A percentile compares a stretch with the other conserved stretches of the same genome.
phyloP scores from a whole-genome alignment of 2,797 vertebrate species.

The Mus caroli region DNA sequence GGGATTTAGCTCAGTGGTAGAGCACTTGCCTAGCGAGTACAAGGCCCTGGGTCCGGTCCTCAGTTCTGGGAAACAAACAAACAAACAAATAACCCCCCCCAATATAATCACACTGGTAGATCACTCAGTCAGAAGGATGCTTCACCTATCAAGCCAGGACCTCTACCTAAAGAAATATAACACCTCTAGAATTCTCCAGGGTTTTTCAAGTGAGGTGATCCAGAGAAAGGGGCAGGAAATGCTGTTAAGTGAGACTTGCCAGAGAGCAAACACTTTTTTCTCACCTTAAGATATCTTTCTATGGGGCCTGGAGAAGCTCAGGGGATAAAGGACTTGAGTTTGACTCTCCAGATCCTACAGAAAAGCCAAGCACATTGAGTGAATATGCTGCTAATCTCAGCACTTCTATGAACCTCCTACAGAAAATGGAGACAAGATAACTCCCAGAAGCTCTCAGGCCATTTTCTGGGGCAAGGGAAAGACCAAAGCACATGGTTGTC shows the following conservation, averaged over 20 bases:
- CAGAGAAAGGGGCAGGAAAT: neutral
- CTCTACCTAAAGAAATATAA: conserved; percentile 16
- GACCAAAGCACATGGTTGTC: neutral
- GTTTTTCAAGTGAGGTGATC: neutral
- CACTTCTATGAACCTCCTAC: neutral
- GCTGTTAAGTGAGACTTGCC: neutral
- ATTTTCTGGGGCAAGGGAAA: neutral
- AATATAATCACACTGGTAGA: neutral
- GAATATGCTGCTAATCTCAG: too few species aligned
- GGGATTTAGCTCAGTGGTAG: too few species aligned
- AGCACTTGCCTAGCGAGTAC: too few species aligned
- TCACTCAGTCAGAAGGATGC: conserved; percentile 40
- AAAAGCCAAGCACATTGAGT: too few species aligned
- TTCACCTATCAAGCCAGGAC: conserved; percentile 32
- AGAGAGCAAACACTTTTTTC: neutral
- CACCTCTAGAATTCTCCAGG: conserved; percentile 5
- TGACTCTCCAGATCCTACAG: neutral
- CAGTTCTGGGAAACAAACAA: too few species aligned
- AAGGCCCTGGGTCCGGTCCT: too few species aligned
- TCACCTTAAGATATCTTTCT: neutral
- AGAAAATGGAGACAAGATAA: neutral
- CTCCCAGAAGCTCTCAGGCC: neutral
- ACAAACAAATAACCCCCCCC: too few species aligned
- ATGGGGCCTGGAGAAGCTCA: neutral
- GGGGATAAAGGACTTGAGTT: neutral